Percentiles rank a stretch among this genome's conserved stretches.
Conservation (phyloP, 2,888 invertebrate genomes). For the Nymphalis c-album region DNA sequence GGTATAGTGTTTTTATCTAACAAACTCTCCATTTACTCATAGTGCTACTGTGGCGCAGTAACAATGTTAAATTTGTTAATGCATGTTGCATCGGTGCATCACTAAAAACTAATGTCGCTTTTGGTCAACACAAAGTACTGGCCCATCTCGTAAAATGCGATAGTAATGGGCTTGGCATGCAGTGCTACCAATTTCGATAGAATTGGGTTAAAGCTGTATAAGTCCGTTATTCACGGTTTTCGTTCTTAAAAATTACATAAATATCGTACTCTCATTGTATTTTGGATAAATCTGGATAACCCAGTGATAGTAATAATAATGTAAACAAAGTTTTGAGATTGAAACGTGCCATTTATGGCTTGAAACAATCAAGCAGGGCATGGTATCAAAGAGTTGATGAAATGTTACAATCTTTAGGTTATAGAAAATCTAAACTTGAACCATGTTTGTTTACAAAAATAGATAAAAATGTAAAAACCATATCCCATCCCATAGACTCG, state of each 20-base stretch:
- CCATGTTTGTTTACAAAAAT: no score
- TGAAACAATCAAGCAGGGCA: no score
- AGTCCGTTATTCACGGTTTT: not conserved
- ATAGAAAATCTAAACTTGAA: no score
- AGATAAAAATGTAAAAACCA: no score
- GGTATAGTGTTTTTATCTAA: not conserved
- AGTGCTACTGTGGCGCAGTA: not conserved
- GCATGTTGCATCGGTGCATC: constrained; percentile 7
- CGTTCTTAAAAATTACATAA: not conserved
- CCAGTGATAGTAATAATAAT: no score
- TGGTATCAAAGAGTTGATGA: no score
- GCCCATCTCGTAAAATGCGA: constrained; percentile 22
- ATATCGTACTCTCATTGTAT: not conserved
- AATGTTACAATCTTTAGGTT: no score
- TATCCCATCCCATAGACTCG: no score
- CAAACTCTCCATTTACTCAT: not conserved
- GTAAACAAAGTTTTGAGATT: no score
- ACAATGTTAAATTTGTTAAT: constrained; percentile 9
- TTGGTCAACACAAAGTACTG: constrained; percentile 16
- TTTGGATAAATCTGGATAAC: no score
- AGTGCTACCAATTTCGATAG: constrained; percentile 7
- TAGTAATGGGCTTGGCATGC: constrained; percentile 13
- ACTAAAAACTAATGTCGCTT: constrained; percentile 19
- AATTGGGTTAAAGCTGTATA: constrained; percentile 12
- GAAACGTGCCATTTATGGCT: no score